Evolutionary conservation across 1,140 invertebrate species (phyloP), one percentile per base, ranked within the genome.

Genomic region (Uloborus diversus): DNA sequence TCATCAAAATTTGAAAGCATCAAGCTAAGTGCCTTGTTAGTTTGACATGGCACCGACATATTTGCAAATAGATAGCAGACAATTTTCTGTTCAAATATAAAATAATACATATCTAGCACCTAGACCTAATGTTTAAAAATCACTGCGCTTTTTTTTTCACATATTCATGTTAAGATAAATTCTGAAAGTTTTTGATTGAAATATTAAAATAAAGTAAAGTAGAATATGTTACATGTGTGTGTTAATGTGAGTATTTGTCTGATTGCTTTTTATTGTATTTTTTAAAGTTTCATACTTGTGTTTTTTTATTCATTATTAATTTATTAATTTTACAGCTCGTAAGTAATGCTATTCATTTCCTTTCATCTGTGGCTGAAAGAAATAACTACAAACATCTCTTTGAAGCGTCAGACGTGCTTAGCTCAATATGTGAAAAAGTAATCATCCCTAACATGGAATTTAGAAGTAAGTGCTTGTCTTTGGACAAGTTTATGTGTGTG

Each of bases 391-490:
- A 95, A 82, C 88, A 90, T 82, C 87, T 99, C 7, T 99, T 99
- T 87, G 94, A 97, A 87, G 93, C 95, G 85, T 90, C 93, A 0
- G 89, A 89, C 65, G 94, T 94, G 23, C 88, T 99, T 2, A 92
- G 93, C 51, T 94, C 91, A 82, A 98, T 99, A 82, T 99, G 97
- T 87, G 94, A 99, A 85, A 98, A 98, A 88, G 94, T 99, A 23
- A 94, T 99, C 85, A 96, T 99, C 81, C 97, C 97, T 0, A 99
- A 99, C 86, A 96, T 99, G 91, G 93, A 98, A 86, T 97, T 99
- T 82, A 89, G 97, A 90, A 90, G 93, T 94, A 88, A 86, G 82
- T 61, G 14, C 17, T n/a, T n/a, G n/a, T n/a, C n/a, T n/a, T n/a
- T n/a, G n/a, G n/a, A n/a, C n/a, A n/a, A n/a, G n/a, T n/a, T n/a